Conservation (phyloP, 2,888 invertebrate species). For the Chrysina gloriosa region DNA sequence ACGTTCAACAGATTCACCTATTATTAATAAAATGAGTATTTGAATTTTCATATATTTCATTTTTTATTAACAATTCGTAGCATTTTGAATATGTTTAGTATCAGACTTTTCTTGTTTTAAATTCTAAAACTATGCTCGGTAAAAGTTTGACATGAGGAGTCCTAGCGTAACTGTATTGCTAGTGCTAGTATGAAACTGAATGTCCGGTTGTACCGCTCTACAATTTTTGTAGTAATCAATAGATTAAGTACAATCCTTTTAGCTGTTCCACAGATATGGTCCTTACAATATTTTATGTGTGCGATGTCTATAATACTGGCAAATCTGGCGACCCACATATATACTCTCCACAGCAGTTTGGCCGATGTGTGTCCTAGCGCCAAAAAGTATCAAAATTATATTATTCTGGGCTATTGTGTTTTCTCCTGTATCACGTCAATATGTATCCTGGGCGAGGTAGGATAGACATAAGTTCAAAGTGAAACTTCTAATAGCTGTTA, state of each 20-base stretch:
- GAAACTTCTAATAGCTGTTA: too few relatives aligned
- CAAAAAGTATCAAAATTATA: conserved; percentile 40
- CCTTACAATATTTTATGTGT: conserved; percentile 42
- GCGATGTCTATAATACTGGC: conserved; percentile 37
- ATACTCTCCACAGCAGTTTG: conserved; percentile 36
- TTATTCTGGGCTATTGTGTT: conserved; percentile 34
- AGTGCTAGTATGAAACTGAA: too few relatives aligned
- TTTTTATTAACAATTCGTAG: too few relatives aligned
- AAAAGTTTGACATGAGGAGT: too few relatives aligned
- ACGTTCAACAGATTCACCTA: too few relatives aligned
- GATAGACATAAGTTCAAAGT: not conserved
- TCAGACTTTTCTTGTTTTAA: too few relatives aligned
- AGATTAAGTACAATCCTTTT: not conserved
- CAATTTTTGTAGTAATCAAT: not conserved
- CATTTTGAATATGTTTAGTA: too few relatives aligned
- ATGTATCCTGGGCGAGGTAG: conserved; percentile 32
- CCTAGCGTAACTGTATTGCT: too few relatives aligned
- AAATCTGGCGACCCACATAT: conserved; percentile 39
- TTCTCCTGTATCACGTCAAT: conserved; percentile 20
- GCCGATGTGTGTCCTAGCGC: conserved; percentile 35
- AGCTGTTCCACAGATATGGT: conserved; percentile 46
- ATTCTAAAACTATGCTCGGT: too few relatives aligned
- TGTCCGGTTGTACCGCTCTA: not conserved
- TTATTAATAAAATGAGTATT: too few relatives aligned
- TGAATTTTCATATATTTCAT: too few relatives aligned